Conservation (phyloP, 2,797 vertebrate genomes). For the Caiman crocodilus region DNA sequence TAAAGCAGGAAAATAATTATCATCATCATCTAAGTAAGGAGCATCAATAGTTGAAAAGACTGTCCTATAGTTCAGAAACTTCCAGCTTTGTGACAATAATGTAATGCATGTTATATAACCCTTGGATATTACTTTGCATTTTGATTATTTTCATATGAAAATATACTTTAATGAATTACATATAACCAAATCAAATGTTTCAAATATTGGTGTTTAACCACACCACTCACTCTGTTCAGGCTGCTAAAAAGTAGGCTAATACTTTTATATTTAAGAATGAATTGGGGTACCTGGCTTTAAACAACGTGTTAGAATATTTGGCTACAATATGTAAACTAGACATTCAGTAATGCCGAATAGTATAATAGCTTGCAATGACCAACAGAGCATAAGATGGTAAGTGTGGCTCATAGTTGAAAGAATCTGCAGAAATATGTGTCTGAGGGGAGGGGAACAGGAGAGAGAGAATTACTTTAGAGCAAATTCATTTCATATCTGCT, state of each 20-base stretch:
- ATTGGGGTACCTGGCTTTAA: background rate
- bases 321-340: background rate
- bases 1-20: background rate
- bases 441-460: too few relatives aligned
- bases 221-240: too few relatives aligned
- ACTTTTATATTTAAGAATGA: background rate
- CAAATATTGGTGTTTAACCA: background rate
- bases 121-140: background rate
- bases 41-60: slow-evolving; percentile 3
- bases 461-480: too few relatives aligned
- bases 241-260: too few relatives aligned
- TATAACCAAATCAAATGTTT: background rate
- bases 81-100: background rate
- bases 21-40: background rate
- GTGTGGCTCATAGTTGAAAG: background rate
- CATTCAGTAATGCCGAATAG: background rate
- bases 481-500: too few relatives aligned
- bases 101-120: slow-evolving; percentile 25
- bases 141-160: background rate
- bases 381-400: too few relatives aligned
- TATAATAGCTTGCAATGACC: background rate
- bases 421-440: too few relatives aligned
- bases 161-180: background rate
- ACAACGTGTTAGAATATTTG: background rate
- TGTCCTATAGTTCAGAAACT: slow-evolving; percentile 15